Evolutionary conservation across 92 coral and sea anemone genomes (phyloP), one percentile per base, ranked within the genome.

Genomic region (Bergia puertoricense): DNA sequence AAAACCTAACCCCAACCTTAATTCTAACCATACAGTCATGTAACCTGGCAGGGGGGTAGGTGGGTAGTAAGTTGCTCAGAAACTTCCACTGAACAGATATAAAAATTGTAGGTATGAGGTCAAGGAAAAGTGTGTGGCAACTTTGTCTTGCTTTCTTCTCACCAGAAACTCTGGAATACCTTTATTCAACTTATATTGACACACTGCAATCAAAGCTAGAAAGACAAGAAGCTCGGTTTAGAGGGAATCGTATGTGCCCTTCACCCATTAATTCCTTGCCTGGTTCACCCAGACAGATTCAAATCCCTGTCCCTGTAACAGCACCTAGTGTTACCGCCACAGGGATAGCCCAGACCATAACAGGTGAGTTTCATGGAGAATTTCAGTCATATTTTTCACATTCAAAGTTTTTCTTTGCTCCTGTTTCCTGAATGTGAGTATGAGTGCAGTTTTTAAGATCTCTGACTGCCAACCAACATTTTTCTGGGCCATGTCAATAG

Each of bases 171-270:
- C 85, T 92, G 66, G 92, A 90, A 20, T 92, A 90, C 69, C 82
- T 92, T 46, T 93, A 89, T 54, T 79, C 85, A 40, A 90, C 92
- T 39, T 95, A 91, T 44, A 92, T 92, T n/a, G 96, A 91, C 40
- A 92, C 96, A n/a, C 88, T 95, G 67, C 98, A 93, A 54, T 72
- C 94, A 41, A 95, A 93, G 82, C 92, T 95, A 30, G 98, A 95
- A 56, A 91, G 98, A 66, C 98, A 95, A 66, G 98, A 95, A 74
- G 90, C 96, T 3, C 85, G 96, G 22, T 95, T 91, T 74, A 95
- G 91, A 68, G 94, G 96, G n/a, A 90, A 51, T 71, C 92, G 92
- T 46, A 30, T 84, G 14, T 84, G 87, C 79, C 6, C 87, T 23
- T 84, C 87, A 0, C 87, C 87, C 8, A 81, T 92, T 42, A 87